phyloP scores from a whole-genome alignment of 2,888 invertebrate genomes.

The Caenorhabditis angaria region DNA sequence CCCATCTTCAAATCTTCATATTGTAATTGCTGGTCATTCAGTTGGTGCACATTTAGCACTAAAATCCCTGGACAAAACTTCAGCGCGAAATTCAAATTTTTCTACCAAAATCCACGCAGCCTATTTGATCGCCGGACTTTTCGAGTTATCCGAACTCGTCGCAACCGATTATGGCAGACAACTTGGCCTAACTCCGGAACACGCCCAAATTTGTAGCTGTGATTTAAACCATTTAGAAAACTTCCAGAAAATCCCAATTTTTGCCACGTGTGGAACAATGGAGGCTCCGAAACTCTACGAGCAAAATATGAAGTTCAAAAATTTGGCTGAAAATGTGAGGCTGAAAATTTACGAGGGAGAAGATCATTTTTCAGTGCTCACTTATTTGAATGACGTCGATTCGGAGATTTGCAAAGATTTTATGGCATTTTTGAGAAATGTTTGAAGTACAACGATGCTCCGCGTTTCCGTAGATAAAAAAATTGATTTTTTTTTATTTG shows the following conservation, averaged over 20 bases:
- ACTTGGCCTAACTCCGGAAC: slow-evolving; percentile 27
- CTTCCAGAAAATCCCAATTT: slow-evolving; percentile 14
- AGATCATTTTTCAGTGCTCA: too few relatives aligned
- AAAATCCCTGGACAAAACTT: slow-evolving; percentile 23
- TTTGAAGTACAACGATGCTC: too few relatives aligned
- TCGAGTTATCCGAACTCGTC: slow-evolving; percentile 22
- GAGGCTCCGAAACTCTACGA: slow-evolving; percentile 35
- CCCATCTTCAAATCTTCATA: too few relatives aligned
- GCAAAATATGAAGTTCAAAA: slow-evolving; percentile 29
- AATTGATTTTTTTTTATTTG: too few relatives aligned
- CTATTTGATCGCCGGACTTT: slow-evolving; percentile 27
- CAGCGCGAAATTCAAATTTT: neutral
- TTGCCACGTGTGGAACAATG: slow-evolving; percentile 13
- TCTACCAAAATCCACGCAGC: slow-evolving; percentile 23
- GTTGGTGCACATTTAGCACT: slow-evolving; percentile 48
- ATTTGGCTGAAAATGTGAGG: slow-evolving; percentile 7
- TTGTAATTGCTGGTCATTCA: slow-evolving; percentile 50
- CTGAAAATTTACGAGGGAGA: slow-evolving; percentile 25
- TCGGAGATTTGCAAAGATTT: too few relatives aligned
- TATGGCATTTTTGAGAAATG: too few relatives aligned
- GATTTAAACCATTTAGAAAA: slow-evolving; percentile 17
- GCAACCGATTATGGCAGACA: slow-evolving; percentile 19
- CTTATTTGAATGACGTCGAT: too few relatives aligned
- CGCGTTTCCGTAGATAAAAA: too few relatives aligned
- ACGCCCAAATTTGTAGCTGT: slow-evolving; percentile 27